Evolutionary conservation across 2,888 invertebrate species (phyloP).

Genomic region (Pyrgus malvae): DNA sequence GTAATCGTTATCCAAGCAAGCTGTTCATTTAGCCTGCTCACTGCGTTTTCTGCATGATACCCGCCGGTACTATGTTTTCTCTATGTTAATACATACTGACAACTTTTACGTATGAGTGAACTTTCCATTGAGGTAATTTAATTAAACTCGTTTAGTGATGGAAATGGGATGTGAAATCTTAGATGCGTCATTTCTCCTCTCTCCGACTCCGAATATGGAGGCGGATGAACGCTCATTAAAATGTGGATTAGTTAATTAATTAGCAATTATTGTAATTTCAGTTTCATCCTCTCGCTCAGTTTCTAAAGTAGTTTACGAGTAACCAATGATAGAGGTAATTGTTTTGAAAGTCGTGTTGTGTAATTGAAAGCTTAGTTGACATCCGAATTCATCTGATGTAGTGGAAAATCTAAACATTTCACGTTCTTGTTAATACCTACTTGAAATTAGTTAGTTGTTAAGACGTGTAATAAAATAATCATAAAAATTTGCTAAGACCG

Average conservation of each 20-base stretch:
- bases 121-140: constrained; percentile 22
- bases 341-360: no score
- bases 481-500: no score
- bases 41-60: neutral
- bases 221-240: constrained; percentile 1
- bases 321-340: neutral
- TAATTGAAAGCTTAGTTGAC: no score
- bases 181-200: constrained; percentile 8
- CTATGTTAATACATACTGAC: constrained; percentile 16
- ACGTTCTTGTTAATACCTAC: no score
- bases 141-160: constrained; percentile 23
- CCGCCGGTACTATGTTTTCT: constrained; percentile 12
- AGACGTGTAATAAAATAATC: no score
- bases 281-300: neutral
- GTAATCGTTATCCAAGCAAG: neutral
- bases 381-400: no score
- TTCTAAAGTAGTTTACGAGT: neutral
- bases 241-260: constrained; percentile 4
- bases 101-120: constrained; percentile 19
- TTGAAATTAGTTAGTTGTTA: no score
- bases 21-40: neutral
- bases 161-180: constrained; percentile 20
- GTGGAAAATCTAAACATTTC: no score
- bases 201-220: constrained; percentile 4
- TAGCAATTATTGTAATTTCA: neutral